phyloP scores from a whole-genome alignment of 2,888 invertebrate species.

The Ormyrus thymus region DNA sequence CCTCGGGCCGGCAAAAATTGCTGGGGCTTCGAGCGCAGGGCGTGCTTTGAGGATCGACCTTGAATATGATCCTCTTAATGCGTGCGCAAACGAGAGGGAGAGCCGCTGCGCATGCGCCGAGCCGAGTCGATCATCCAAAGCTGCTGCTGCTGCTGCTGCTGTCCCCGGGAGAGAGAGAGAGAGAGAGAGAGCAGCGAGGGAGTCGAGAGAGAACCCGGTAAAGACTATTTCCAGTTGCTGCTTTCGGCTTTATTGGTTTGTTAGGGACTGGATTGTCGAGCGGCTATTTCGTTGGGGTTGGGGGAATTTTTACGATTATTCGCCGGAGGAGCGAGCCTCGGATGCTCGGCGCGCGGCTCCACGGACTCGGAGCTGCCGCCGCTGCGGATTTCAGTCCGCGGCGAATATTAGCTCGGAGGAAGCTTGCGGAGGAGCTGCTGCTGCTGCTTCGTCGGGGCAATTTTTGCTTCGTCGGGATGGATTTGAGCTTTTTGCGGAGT shows the following conservation, averaged over 20 bases:
- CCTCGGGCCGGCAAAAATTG: constrained; percentile 3
- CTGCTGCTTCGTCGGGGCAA: too few species aligned
- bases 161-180: constrained; percentile 2
- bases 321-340: not conserved
- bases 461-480: too few species aligned
- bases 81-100: not conserved
- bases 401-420: too few species aligned
- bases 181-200: not conserved
- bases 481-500: too few species aligned
- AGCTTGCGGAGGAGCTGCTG: too few species aligned
- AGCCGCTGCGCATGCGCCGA: too few species aligned
- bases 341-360: constrained; percentile 21
- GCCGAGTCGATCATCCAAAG: not conserved
- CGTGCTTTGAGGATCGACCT: constrained; percentile 34
- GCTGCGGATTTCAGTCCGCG: too few species aligned
- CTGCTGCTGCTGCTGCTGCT: too few species aligned
- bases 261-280: too few species aligned
- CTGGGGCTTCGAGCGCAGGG: constrained; percentile 1
- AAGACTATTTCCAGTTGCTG: not conserved
- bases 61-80: constrained; percentile 45
- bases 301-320: too few species aligned
- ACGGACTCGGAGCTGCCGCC: constrained; percentile 7
- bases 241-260: too few species aligned
- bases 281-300: too few species aligned
- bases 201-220: not conserved